Evolutionary conservation across 2,888 invertebrate species (phyloP), one percentile per base, ranked within the genome.

Genomic region (Harmothoe impar): DNA sequence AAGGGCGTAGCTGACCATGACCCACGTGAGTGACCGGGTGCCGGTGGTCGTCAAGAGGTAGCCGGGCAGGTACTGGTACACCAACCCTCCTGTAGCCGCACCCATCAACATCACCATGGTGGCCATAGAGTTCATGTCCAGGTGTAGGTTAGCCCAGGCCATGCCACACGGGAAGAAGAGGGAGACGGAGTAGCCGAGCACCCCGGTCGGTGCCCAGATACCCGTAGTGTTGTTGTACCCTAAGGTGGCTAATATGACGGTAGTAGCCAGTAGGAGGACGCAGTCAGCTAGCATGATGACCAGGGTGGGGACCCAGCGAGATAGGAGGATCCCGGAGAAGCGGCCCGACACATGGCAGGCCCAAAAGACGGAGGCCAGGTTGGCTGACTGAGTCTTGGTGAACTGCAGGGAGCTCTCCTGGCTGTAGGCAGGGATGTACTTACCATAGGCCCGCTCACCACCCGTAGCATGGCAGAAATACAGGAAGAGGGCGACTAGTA

Each of bases 401-500:
- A 94, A 92, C 0, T 92, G 90, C 62, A 92, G 90, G n/a, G 93
- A 92, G 35, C 93, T 92, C 43, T 94, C 94, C 20, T 93, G 93
- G n/a, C 94, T 92, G 90, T 90, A 94, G 25, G 93, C 93, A 31
- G 94, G 92, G 15, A 94, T 92, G 89, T 94, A 94, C 89, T 93
- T 94, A 0, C 93, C 93, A 33, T 92, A 92, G 20, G 93, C 92
- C 23, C 94, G 89, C 72, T 94, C 94, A 3, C 94, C 94, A 0
- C 94, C 94, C 20, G 93, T 92, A 10, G 92, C 92, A n/a, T 93
- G 92, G 68, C 93, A 91, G 85, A 92, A 94, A 88, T 92, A 94
- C 1, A 94, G 72, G 52, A 94, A 94, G 0, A 94, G 85, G 0
- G 92, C 72, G 0, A 68, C 29, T 15, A 94, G 92, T 23, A 94